A percentile compares a stretch with the other conserved stretches of the same genome.
These are phyloP conservation scores for Cantharis flavilabris DNA, from an alignment of 2,888 invertebrate species.

Conservation along the genomic window DNA sequence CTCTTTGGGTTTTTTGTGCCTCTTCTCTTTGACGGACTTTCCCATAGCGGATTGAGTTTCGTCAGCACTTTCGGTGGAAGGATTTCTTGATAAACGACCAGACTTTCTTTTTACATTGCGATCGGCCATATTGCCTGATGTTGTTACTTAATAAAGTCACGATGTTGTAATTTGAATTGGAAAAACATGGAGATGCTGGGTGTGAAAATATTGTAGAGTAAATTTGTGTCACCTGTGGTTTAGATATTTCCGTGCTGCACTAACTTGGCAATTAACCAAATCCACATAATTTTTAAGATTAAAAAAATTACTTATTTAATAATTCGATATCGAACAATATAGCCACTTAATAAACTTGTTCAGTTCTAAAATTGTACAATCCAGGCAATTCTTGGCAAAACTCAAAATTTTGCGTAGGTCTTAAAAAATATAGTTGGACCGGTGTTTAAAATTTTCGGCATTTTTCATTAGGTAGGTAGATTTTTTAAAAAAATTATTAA, in stretches of 20 bases:
- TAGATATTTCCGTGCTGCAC: constrained; percentile 27
- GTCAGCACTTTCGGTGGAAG: constrained; percentile 57
- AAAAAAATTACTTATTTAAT: constrained; percentile 9
- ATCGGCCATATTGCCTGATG: constrained; percentile 42
- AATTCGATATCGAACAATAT: constrained; percentile 24
- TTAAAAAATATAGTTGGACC: constrained; percentile 16
- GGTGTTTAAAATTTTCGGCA: background rate
- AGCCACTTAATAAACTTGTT: constrained; percentile 24
- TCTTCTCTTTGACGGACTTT: constrained; percentile 60
- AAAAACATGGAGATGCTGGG: background rate
- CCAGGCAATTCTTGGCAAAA: constrained; percentile 26
- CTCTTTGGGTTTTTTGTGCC: constrained; percentile 69
- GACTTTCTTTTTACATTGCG: constrained; percentile 39
- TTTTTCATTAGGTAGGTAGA: background rate
- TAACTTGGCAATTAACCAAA: constrained; percentile 16
- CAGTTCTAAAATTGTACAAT: constrained; percentile 31
- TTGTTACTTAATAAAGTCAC: constrained; percentile 8
- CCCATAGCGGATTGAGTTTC: constrained; percentile 57
- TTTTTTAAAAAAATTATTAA: background rate
- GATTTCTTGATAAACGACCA: constrained; percentile 49
- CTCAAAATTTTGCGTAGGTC: constrained; percentile 30
- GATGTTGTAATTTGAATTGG: constrained; percentile 13
- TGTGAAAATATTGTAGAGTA: constrained; percentile 23
- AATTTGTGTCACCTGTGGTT: constrained; percentile 27
- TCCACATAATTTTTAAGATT: constrained; percentile 10